These are phyloP conservation scores for Scyliorhinus canicula DNA, from an alignment of 2,797 vertebrate species.

Conservation along the genomic window DNA sequence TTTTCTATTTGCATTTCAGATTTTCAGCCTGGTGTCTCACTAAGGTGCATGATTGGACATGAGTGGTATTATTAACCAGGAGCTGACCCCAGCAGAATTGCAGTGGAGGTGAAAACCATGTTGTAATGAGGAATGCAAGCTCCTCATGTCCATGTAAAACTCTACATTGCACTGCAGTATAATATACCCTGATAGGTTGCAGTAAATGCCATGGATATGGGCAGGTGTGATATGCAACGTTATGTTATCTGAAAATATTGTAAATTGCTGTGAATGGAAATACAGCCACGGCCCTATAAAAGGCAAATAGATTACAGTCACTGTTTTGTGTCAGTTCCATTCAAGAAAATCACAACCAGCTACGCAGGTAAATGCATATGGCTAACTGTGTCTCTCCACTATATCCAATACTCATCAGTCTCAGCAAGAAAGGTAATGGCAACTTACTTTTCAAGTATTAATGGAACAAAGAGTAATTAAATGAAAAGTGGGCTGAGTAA, in stretches of 20 bases:
- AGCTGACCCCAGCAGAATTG: neutral
- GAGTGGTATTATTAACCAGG: neutral
- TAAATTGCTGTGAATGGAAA: neutral
- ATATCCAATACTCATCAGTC: neutral
- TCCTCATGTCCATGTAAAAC: neutral
- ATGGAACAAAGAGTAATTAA: conserved; percentile 19
- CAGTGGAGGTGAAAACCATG: neutral
- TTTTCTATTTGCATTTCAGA: no score
- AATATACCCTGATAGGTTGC: neutral
- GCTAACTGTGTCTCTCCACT: neutral
- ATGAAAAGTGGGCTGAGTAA: neutral
- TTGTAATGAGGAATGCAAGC: no score
- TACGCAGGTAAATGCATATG: neutral
- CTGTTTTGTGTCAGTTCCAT: neutral
- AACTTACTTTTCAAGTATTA: neutral
- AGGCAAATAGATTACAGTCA: neutral
- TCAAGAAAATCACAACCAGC: neutral
- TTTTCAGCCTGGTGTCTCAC: no score
- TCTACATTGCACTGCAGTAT: neutral
- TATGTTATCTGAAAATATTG: neutral
- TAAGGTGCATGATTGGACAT: no score
- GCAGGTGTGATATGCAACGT: neutral
- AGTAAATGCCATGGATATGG: neutral
- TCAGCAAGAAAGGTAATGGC: neutral
- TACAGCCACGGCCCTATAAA: neutral